These are phyloP conservation scores for Aleadryas rufinucha DNA, from an alignment of 2,113 vertebrate species.

Conservation along the genomic window DNA sequence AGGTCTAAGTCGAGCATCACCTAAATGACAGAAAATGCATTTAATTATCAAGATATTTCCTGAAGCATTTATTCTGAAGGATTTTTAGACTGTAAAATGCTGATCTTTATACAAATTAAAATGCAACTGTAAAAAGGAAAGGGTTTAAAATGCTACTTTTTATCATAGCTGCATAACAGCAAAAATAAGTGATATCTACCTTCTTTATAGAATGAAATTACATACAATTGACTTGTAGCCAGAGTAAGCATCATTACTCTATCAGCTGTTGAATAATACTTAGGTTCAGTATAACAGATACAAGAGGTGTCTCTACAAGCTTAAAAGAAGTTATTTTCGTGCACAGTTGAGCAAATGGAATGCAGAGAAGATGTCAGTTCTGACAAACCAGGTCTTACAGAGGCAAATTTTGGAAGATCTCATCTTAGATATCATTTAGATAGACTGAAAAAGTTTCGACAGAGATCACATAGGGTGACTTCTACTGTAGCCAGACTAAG, in stretches of 20 bases:
- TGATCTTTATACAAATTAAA: not conserved
- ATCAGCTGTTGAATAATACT: not conserved
- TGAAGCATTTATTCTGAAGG: not conserved
- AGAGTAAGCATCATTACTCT: not conserved
- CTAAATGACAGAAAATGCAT: slow-evolving; percentile 60
- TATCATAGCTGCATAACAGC: not conserved
- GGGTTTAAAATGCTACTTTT: not conserved
- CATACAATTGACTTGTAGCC: not conserved
- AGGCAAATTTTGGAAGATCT: not conserved
- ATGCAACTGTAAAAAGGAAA: not conserved
- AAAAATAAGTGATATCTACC: not conserved
- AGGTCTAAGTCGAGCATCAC: slow-evolving; percentile 87
- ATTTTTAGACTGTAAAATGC: not conserved
- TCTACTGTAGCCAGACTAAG: not conserved
- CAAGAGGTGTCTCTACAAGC: not conserved
- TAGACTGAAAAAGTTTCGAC: not conserved
- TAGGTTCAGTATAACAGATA: not conserved
- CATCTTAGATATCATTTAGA: not conserved
- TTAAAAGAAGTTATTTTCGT: not conserved
- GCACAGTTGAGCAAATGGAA: not conserved
- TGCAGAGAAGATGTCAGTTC: not conserved
- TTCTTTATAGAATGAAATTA: not conserved
- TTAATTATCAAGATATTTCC: not conserved
- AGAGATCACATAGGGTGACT: not conserved
- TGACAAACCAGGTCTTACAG: not conserved